Conservation (phyloP, 2,888 invertebrate species). For the Mythimna lalbum region DNA sequence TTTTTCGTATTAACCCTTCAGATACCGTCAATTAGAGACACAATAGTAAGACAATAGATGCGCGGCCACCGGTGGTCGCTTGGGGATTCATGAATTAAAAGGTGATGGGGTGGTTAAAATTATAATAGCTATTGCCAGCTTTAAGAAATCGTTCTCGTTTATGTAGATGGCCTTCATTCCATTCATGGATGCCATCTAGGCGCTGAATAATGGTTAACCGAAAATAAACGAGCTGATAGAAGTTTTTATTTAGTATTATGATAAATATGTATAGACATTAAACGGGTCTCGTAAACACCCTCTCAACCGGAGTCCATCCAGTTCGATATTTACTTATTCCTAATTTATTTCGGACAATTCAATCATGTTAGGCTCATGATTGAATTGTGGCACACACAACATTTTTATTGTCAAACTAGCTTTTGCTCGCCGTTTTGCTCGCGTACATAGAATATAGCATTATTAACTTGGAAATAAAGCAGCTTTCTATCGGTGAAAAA, state of each 20-base stretch:
- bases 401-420: too few relatives aligned
- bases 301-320: not conserved
- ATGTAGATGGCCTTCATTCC: conserved; percentile 25
- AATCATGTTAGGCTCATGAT: too few relatives aligned
- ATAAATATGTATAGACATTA: conserved; percentile 13
- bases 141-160: conserved; percentile 32
- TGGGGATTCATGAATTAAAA: too few relatives aligned
- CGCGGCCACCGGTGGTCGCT: too few relatives aligned
- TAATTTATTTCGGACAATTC: too few relatives aligned
- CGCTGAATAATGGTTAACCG: conserved; percentile 10
- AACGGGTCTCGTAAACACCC: not conserved
- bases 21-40: too few relatives aligned
- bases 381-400: too few relatives aligned
- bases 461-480: too few relatives aligned
- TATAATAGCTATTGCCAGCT: conserved; percentile 33
- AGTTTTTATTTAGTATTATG: not conserved
- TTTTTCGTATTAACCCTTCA: conserved; percentile 11
- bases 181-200: conserved; percentile 7
- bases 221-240: conserved; percentile 9
- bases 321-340: not conserved
- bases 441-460: too few relatives aligned
- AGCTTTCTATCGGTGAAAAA: too few relatives aligned
- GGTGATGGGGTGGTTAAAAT: conserved; percentile 36
- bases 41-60: too few relatives aligned
- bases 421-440: too few relatives aligned